Conservation (phyloP, 2,888 invertebrate genomes). For the Coenonympha arcania region DNA sequence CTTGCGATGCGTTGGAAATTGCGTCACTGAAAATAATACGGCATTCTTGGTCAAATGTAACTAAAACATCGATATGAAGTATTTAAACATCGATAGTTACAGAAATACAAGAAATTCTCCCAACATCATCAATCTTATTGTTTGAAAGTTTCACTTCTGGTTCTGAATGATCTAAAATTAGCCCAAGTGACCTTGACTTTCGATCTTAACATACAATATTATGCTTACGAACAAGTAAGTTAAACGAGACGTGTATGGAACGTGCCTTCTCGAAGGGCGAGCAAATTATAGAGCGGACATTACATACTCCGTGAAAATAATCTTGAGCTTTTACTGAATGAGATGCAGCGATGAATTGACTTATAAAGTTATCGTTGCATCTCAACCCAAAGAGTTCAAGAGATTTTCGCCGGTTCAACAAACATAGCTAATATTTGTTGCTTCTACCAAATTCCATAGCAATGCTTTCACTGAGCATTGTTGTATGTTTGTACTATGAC, state of each 20-base stretch:
- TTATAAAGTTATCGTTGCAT: too few relatives aligned
- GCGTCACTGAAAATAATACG: too few relatives aligned
- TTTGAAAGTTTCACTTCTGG: not conserved
- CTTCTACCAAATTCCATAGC: slow-evolving; percentile 38
- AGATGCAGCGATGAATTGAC: too few relatives aligned
- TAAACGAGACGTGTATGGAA: slow-evolving; percentile 15
- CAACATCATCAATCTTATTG: not conserved
- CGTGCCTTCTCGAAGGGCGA: slow-evolving; percentile 18
- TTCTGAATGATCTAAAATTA: not conserved
- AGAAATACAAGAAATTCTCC: not conserved
- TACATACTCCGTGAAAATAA: too few relatives aligned
- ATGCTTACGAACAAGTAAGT: slow-evolving; percentile 17
- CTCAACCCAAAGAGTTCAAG: too few relatives aligned
- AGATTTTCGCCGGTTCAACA: too few relatives aligned
- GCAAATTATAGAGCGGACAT: slow-evolving; percentile 24
- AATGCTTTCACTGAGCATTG: slow-evolving; percentile 56
- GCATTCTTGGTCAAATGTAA: too few relatives aligned
- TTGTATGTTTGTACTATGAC: slow-evolving; percentile 35
- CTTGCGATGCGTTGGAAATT: too few relatives aligned
- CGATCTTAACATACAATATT: not conserved
- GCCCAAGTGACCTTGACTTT: slow-evolving; percentile 6
- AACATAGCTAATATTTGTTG: slow-evolving; percentile 37
- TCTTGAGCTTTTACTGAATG: too few relatives aligned
- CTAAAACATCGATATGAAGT: too few relatives aligned
- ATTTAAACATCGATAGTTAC: not conserved